Conservation (phyloP, 2,888 invertebrate species). For the Ectemnius continuus region DNA sequence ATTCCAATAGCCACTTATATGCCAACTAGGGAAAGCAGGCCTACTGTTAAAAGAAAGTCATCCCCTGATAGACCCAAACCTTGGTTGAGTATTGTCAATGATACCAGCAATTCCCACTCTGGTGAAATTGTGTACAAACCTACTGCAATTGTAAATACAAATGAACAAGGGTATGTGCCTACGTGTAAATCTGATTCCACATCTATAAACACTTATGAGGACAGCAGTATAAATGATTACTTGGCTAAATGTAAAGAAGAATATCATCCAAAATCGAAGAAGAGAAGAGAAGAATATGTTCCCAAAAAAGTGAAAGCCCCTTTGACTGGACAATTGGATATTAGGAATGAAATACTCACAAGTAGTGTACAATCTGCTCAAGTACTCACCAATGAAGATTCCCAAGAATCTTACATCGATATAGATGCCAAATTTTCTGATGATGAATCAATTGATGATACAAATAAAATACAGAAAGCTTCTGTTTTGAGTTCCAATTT, state of each 20-base stretch:
- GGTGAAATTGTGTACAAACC: conserved; percentile 71
- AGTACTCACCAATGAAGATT: conserved; percentile 50
- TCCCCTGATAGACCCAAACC: conserved; percentile 68
- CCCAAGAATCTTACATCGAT: conserved; percentile 61
- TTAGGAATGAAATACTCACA: conserved; percentile 77
- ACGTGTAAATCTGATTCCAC: conserved; percentile 66
- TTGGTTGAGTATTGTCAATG: conserved; percentile 64
- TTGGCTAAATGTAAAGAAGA: conserved; percentile 67
- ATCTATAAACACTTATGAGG: conserved; percentile 65
- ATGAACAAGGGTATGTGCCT: conserved; percentile 69
- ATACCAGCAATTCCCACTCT: conserved; percentile 56
- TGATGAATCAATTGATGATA: not conserved
- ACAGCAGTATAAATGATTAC: conserved; percentile 68
- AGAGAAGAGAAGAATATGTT: conserved; percentile 74
- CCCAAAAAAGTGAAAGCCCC: conserved; percentile 74
- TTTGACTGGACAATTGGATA: conserved; percentile 68
- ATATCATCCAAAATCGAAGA: conserved; percentile 73
- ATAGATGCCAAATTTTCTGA: conserved; percentile 72
- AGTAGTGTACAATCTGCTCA: conserved; percentile 43
- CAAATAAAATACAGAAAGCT: too few species aligned
- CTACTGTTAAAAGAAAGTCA: conserved; percentile 72
- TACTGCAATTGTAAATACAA: conserved; percentile 64
- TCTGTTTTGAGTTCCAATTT: not conserved
- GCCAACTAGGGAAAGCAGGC: conserved; percentile 71
- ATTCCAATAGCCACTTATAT: conserved; percentile 74